These are phyloP conservation scores for Monodelphis domestica DNA, from an alignment of 2,797 vertebrate species.

Conservation along the genomic window DNA sequence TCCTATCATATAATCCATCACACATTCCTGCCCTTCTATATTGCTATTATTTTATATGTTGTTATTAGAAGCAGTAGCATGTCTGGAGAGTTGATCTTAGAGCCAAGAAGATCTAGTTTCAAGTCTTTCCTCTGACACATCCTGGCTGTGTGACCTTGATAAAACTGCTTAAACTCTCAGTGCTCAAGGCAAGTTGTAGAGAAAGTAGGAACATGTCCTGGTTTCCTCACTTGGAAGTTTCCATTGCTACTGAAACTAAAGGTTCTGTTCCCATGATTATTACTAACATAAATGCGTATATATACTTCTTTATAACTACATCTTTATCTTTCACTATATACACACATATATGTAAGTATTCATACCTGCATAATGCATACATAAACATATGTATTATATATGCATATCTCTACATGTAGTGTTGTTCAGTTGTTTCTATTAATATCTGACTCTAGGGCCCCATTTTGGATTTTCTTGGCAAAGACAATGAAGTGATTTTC, in stretches of 20 bases:
- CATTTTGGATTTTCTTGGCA: background rate
- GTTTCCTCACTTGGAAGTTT: too few relatives aligned
- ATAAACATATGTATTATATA: background rate
- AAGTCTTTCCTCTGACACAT: background rate
- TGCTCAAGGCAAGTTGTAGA: background rate
- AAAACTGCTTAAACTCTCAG: background rate
- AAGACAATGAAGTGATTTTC: background rate
- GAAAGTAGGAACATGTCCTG: background rate
- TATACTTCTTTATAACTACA: background rate
- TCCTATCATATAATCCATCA: too few relatives aligned
- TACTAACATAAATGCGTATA: too few relatives aligned
- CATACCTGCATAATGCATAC: background rate
- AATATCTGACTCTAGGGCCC: background rate
- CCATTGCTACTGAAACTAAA: too few relatives aligned
- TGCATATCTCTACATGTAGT: background rate
- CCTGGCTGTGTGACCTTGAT: too few relatives aligned
- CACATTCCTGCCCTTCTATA: too few relatives aligned
- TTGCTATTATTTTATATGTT: background rate
- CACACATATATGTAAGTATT: too few relatives aligned
- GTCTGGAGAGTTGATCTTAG: background rate
- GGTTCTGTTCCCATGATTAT: too few relatives aligned
- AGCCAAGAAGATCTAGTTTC: background rate
- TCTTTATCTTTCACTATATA: too few relatives aligned
- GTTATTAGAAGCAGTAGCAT: background rate
- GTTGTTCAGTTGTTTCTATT: background rate